Base-by-base conservation (phyloP, 1,140 invertebrate species). In the Micrasema minimum region DNA sequence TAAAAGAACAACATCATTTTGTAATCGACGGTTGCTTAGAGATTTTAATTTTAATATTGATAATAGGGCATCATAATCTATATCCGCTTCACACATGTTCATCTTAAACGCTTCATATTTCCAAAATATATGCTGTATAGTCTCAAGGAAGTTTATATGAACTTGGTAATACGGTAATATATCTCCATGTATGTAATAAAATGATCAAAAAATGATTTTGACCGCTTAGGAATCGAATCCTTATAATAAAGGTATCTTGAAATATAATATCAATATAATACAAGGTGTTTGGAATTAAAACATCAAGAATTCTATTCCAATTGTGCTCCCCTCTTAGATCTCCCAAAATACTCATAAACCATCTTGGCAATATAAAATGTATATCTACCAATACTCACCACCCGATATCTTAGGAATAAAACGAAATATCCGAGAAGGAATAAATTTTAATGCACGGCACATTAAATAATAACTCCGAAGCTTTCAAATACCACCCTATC, bases 391-490 rank as follows among this genome's bases (percentile, higher is more conserved):
- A 59, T 41, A 18, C 22, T 14, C 20, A 59, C 51, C 20, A 66
- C 61, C 62, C 68, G 69, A 71, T 71, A 68, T 26, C 53, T 64
- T 53, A 23, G 51, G 57, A 68, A 65, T 67, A 67, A 69, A 74
- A 71, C 59, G 68, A 68, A 74, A 67, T 64, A 74, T 51, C 55
- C 53, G 46, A 69, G 68, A 71, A 69, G 59, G 69, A 72, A 75
- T 75, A 75, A 75, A 75, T 71, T 75, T 71, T 66, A 72, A 75
- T 75, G 64, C 66, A 75, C 70, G 73, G 69, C 67, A 75, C 73
- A 75, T 75, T 75, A 75, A 75, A 75, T 75, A 75, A 75, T 75
- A 75, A 72, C 65, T 71, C 59, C 69, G 59, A 57, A 69, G 65
- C 59, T 43, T 74, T 66, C 66, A 48, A 74, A 71, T 71, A 67